Percentiles rank a stretch among this genome's conserved stretches.
Conservation (phyloP, 1,140 invertebrate genomes). For the fruit fly (Drosophila melanogaster) region DNA sequence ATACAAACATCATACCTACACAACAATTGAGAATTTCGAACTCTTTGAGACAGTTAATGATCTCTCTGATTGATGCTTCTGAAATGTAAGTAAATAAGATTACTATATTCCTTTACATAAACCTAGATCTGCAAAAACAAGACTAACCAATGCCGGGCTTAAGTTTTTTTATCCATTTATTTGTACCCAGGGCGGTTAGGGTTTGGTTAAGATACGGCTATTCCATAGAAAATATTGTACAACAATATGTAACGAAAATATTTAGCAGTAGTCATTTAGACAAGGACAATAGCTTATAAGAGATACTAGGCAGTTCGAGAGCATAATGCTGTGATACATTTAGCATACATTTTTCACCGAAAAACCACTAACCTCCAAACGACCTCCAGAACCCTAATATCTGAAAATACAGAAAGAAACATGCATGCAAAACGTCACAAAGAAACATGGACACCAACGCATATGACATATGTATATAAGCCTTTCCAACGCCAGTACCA, state of each 20-base stretch:
- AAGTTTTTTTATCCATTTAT: constrained; percentile 44
- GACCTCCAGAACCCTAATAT: constrained; percentile 12
- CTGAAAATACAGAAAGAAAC: constrained; percentile 17
- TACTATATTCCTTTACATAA: constrained; percentile 35
- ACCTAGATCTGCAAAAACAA: constrained; percentile 11
- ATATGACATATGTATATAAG: constrained; percentile 23
- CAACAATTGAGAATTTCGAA: constrained; percentile 76
- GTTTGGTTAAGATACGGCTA: constrained; percentile 27
- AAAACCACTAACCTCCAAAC: constrained; percentile 27
- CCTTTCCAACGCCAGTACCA: constrained; percentile 16
- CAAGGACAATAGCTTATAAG: constrained; percentile 74
- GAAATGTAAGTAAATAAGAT: constrained; percentile 74
- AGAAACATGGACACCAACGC: constrained; percentile 17
- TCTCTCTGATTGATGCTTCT: constrained; percentile 77
- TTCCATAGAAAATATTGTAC: constrained; percentile 42
- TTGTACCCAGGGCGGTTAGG: constrained; percentile 10
- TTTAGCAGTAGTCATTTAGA: constrained; percentile 60
- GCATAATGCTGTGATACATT: constrained; percentile 82
- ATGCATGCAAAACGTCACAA: constrained; percentile 31
- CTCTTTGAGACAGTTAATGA: constrained; percentile 72
- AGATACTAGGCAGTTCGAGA: constrained; percentile 76
- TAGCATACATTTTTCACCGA: constrained; percentile 71
- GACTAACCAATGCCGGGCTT: constrained; percentile 21
- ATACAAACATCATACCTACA: constrained; percentile 69
- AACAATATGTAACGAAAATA: constrained; percentile 36